These are phyloP conservation scores for Rhynchotus rufescens DNA, from an alignment of 2,797 vertebrate species.

Conservation along the genomic window DNA sequence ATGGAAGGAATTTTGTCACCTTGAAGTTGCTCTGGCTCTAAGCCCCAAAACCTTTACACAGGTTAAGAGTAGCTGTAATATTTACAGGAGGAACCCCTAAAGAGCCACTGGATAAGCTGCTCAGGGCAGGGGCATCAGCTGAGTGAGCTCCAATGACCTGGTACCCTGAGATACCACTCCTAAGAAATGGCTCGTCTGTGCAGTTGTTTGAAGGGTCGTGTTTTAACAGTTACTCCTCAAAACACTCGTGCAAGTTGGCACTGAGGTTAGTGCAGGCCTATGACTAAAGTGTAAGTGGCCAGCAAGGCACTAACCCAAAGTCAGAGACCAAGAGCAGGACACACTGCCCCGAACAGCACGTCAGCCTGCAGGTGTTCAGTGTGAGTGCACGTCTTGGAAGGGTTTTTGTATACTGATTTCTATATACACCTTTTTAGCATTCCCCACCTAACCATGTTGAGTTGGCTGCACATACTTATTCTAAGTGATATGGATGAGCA, in stretches of 20 bases:
- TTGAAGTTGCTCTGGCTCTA: constrained; percentile 27
- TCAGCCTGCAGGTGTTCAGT: neutral
- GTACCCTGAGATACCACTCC: fast-evolving
- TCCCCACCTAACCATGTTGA: fast-evolving
- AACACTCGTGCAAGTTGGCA: fast-evolving
- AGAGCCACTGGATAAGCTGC: neutral
- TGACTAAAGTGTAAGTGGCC: fast-evolving
- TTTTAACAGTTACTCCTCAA: neutral
- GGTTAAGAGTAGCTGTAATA: neutral
- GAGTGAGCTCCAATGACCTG: fast-evolving
- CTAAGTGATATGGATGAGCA: fast-evolving
- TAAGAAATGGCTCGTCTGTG: fast-evolving
- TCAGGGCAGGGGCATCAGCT: neutral
- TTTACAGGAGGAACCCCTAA: neutral
- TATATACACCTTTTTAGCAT: fast-evolving
- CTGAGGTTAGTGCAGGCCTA: neutral
- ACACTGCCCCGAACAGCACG: neutral
- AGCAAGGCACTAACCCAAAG: fast-evolving
- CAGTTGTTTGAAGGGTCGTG: too few relatives aligned
- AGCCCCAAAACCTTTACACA: neutral
- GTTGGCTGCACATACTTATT: fast-evolving
- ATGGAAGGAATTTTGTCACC: constrained; percentile 26
- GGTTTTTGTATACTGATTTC: fast-evolving
- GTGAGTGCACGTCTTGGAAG: fast-evolving
- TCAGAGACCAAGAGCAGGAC: fast-evolving